Conservation (phyloP, 2,888 invertebrate genomes). For the Tenthredo notha region DNA sequence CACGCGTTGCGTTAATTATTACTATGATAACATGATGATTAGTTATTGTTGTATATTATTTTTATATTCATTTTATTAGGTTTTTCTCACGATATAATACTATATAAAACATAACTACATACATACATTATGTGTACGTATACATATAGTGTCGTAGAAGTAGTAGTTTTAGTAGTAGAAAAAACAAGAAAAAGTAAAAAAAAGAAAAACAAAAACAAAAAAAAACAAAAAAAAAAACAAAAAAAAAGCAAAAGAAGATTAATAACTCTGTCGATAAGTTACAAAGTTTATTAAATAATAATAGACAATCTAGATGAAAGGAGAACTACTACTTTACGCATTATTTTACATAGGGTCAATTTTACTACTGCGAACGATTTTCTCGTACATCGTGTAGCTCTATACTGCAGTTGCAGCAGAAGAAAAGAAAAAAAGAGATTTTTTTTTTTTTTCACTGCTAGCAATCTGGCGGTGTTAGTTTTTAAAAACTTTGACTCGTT, state of each 20-base stretch:
- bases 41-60: conserved; percentile 10
- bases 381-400: not conserved
- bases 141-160: conserved; percentile 1
- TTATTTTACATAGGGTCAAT: conserved; percentile 22
- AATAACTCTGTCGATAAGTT: not conserved
- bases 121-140: not conserved
- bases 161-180: not conserved
- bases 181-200: not conserved
- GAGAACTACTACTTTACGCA: conserved; percentile 16
- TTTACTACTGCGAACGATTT: conserved; percentile 24
- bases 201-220: not conserved
- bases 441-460: no score
- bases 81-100: conserved; percentile 3
- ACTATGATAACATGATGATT: conserved; percentile 9
- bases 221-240: not conserved
- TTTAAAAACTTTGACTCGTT: conserved; percentile 45
- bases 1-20: conserved; percentile 20
- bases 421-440: no score
- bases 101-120: not conserved
- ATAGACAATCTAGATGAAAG: conserved; percentile 36
- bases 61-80: conserved; percentile 19
- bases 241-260: not conserved
- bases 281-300: conserved; percentile 10
- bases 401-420: not conserved
- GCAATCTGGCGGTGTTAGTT: conserved; percentile 6